phyloP scores from a whole-genome alignment of 64 coral and sea anemone genomes.

The Stichodactyla mertensii region DNA sequence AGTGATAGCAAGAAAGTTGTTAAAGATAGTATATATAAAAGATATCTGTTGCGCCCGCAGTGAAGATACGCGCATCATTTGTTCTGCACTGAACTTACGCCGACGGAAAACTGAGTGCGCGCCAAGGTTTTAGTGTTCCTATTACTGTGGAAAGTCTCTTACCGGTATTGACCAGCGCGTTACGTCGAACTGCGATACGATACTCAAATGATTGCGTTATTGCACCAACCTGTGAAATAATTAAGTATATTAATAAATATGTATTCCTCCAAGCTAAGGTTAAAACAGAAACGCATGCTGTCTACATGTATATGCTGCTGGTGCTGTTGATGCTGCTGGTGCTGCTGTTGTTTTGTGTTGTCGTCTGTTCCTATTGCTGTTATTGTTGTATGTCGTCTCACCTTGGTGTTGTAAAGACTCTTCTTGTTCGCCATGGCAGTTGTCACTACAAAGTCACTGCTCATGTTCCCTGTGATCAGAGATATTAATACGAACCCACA shows the following conservation, averaged over 20 bases:
- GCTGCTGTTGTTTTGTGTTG: not conserved
- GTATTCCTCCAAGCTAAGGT: not conserved
- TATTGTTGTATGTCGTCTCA: not conserved
- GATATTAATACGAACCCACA: conserved; percentile 29
- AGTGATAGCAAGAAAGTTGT: not conserved
- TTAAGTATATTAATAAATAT: not conserved
- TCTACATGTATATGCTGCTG: not conserved
- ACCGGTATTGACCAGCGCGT: conserved; percentile 30
- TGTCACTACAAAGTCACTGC: conserved; percentile 9
- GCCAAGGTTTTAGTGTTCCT: too few relatives aligned
- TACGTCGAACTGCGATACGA: conserved; percentile 14
- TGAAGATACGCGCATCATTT: too few relatives aligned
- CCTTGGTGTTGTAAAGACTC: not conserved
- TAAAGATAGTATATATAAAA: too few relatives aligned
- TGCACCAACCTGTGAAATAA: conserved; percentile 29
- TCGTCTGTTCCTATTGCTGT: not conserved
- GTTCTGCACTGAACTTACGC: too few relatives aligned
- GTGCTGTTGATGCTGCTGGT: not conserved
- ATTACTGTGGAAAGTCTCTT: not conserved
- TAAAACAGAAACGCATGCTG: not conserved
- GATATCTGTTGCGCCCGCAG: too few relatives aligned
- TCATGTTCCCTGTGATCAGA: conserved; percentile 27
- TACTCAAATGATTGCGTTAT: conserved; percentile 30
- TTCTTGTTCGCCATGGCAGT: not conserved
- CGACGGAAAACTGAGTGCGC: too few relatives aligned